Evolutionary conservation across 2,888 invertebrate species (phyloP), one percentile per base, ranked within the genome.

Genomic region (Beris morrisii): DNA sequence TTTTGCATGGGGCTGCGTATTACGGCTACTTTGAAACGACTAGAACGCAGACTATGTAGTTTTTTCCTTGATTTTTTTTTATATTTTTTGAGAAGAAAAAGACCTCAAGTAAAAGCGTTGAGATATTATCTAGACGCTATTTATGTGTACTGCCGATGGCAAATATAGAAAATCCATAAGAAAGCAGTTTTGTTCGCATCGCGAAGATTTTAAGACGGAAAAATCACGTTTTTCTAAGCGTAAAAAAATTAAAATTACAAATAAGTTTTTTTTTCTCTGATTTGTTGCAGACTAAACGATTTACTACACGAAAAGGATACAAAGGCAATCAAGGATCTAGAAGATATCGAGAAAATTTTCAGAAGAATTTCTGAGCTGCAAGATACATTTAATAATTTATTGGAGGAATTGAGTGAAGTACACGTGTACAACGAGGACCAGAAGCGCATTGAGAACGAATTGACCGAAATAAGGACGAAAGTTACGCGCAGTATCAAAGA

Each of bases 341-440:
- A 87, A 75, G 87, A 88, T 81, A 89, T 95, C 79, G 88, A 90
- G 76, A 84, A 85, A 76, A 85, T 88, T 77, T 87, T 92, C 79
- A 84, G 84, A 75, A 86, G 85, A 75, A 88, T 91, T 75, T 86
- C 88, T 71, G 83, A 86, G 74, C 84, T 89, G 77, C 87, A 88
- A 75, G 86, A 86, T 74, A 84, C 84, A 75, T 84, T 93, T 73
- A 87, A 87, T 77, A 84, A 84, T 67, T 83, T 88, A 70, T 84
- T 87, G 74, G 84, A 86, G 70, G 86, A 88, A 79, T 85, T 91
- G 70, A 84, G 84, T 73, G 84, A 85, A 71, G 86, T 93, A 76
- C 89, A 92, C 85, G 89, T 91, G 45, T 93, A 88, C 81, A 90
- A 88, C 74, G 87, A 88, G 73, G 86, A 93, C 82, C 85, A 89